These are phyloP conservation scores for Galemys pyrenaicus DNA, from an alignment of 2,113 vertebrate species.

Conservation along the genomic window DNA sequence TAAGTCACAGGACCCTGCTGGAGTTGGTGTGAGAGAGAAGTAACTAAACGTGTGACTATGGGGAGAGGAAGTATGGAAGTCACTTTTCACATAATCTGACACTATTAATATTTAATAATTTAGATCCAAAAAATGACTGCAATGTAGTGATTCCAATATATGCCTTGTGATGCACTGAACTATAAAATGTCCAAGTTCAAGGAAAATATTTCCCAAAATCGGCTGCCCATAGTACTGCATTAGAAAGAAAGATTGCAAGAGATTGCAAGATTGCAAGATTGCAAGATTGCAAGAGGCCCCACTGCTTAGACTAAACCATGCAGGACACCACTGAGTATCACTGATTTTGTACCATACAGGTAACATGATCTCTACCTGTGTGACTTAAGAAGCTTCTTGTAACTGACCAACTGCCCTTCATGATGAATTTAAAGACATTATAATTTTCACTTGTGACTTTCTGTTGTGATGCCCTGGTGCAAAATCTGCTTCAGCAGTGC, in stretches of 20 bases:
- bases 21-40: not conserved
- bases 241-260: not conserved
- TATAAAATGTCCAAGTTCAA: not conserved
- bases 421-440: not conserved
- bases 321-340: not conserved
- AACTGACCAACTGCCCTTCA: not conserved
- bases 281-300: not conserved
- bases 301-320: not conserved
- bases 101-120: not conserved
- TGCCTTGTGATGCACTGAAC: not conserved
- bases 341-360: not conserved
- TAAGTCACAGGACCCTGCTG: not conserved
- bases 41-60: not conserved
- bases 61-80: not conserved
- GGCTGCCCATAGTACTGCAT: not conserved
- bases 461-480: not conserved
- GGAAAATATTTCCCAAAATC: not conserved
- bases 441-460: not conserved
- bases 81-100: not conserved
- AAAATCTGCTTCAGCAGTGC: not conserved
- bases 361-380: not conserved
- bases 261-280: not conserved
- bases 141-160: not conserved
- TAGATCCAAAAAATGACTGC: not conserved
- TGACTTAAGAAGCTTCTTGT: not conserved